Evolutionary conservation across 2,797 vertebrate genomes (phyloP).

Genomic region (Rhyacichthys aspro): DNA sequence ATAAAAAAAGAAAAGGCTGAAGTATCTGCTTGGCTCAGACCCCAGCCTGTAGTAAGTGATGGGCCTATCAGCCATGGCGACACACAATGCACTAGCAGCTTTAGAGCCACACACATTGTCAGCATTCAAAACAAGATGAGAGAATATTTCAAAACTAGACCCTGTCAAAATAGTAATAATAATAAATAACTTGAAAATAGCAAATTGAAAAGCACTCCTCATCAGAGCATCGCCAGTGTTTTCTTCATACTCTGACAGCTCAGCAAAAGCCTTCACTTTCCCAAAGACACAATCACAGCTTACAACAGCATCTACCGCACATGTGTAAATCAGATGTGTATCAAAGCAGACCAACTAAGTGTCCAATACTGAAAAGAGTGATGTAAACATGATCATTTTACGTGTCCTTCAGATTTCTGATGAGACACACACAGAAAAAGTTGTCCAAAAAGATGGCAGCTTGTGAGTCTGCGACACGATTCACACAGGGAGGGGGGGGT

Average conservation of each 20-base stretch:
- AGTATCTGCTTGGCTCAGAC: background rate
- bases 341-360: constrained; percentile 49
- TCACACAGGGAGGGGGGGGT: constrained; percentile 34
- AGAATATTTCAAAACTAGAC: constrained; percentile 11
- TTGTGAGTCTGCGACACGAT: constrained; percentile 48
- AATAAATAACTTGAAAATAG: constrained; percentile 5
- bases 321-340: constrained; percentile 50
- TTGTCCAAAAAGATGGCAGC: constrained; percentile 39
- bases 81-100: constrained; percentile 34
- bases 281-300: constrained; percentile 35
- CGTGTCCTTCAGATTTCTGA: constrained; percentile 37
- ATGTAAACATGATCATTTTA: constrained; percentile 61
- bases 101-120: constrained; percentile 19
- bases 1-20: constrained; percentile 2
- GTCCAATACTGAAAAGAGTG: constrained; percentile 46
- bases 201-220: background rate
- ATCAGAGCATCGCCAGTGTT: background rate
- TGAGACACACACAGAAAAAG: constrained; percentile 66
- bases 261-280: constrained; percentile 5
- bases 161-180: background rate
- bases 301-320: constrained; percentile 27
- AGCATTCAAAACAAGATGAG: constrained; percentile 10
- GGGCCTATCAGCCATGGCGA: background rate
- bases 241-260: too few relatives aligned
- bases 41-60: background rate